Conservation (phyloP, 2,797 vertebrate genomes). For the Geotrypetes seraphini region DNA sequence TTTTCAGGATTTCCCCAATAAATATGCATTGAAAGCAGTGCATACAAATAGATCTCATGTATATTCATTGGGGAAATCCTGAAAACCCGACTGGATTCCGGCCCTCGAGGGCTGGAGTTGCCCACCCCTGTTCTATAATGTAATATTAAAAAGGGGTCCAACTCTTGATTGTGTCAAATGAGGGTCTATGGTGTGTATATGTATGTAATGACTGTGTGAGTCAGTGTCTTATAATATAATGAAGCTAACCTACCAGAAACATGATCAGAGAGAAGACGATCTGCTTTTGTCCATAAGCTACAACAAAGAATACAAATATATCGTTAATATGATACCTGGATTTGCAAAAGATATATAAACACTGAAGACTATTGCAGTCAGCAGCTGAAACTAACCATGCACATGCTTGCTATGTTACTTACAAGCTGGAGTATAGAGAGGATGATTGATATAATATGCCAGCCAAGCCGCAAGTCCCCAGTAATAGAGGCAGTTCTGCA, state of each 20-base stretch:
- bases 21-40: too few relatives aligned
- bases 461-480: slow-evolving; percentile 85
- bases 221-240: not conserved
- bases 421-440: slow-evolving; percentile 83
- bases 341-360: slow-evolving; percentile 2
- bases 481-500: slow-evolving; percentile 79
- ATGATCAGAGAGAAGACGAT: slow-evolving; percentile 63
- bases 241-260: slow-evolving; percentile 62
- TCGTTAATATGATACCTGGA: too few relatives aligned
- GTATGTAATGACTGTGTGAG: too few relatives aligned
- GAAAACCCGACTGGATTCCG: too few relatives aligned
- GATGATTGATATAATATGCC: slow-evolving; percentile 83
- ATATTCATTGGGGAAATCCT: too few relatives aligned
- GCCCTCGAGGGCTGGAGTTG: too few relatives aligned
- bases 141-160: too few relatives aligned
- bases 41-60: too few relatives aligned
- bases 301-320: slow-evolving; percentile 14
- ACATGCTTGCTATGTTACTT: slow-evolving; percentile 31
- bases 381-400: not conserved
- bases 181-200: too few relatives aligned
- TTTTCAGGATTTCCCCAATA: too few relatives aligned
- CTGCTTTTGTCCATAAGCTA: slow-evolving; percentile 74
- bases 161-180: too few relatives aligned
- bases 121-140: too few relatives aligned
- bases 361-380: not conserved